phyloP scores from a whole-genome alignment of 2,797 vertebrate genomes.

The Myotis pilosus region DNA sequence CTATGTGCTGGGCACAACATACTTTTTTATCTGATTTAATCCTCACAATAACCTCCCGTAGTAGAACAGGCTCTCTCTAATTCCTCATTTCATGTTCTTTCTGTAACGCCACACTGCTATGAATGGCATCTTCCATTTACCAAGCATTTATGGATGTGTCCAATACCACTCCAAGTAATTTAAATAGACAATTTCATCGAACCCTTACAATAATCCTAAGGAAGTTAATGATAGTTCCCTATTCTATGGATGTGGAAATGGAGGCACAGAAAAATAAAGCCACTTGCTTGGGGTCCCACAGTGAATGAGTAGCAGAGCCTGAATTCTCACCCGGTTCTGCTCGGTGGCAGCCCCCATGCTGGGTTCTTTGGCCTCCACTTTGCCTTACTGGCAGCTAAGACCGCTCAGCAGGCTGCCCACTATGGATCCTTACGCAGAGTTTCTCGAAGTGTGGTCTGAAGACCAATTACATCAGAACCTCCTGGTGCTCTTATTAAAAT shows the following conservation, averaged over 20 bases:
- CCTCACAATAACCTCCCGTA: neutral
- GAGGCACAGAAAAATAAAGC: neutral
- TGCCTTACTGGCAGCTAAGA: neutral
- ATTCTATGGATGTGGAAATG: neutral
- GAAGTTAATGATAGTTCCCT: neutral
- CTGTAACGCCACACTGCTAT: neutral
- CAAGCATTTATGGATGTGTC: neutral
- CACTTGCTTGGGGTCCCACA: neutral
- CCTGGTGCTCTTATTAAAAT: neutral
- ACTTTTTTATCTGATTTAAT: neutral
- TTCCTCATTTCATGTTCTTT: neutral
- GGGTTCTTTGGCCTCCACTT: neutral
- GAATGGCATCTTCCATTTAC: neutral
- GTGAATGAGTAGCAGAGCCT: neutral
- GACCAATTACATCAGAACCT: neutral
- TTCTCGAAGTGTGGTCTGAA: neutral
- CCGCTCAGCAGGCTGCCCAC: neutral
- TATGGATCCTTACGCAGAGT: neutral
- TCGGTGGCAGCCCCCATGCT: neutral
- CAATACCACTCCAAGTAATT: neutral
- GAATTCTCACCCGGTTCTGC: neutral
- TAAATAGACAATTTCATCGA: neutral
- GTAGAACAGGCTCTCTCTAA: neutral
- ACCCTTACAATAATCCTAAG: neutral
- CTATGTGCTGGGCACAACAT: rapidly evolving